These are phyloP conservation scores for Diadumene lineata DNA, from an alignment of 92 coral and sea anemone species.

Conservation along the genomic window DNA sequence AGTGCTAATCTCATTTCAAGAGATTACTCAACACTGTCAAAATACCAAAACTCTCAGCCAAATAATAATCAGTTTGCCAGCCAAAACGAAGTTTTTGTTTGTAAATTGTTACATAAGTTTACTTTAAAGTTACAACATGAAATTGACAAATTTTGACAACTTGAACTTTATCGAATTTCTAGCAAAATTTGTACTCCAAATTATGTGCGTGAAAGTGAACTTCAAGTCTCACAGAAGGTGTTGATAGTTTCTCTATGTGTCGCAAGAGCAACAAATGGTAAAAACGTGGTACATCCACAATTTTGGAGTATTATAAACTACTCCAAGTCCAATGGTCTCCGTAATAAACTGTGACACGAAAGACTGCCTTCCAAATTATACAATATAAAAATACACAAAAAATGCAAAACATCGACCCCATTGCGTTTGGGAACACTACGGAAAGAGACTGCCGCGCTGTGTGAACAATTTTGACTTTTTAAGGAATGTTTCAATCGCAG, in stretches of 20 bases:
- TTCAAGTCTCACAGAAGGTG: no score
- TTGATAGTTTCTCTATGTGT: no score
- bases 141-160: no score
- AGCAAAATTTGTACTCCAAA: no score
- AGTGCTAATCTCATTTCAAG: background rate
- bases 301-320: no score
- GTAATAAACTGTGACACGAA: background rate
- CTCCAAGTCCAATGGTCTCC: background rate
- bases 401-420: slow-evolving; percentile 7
- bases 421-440: background rate
- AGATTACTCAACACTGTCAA: background rate
- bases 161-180: no score
- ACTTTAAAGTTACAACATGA: background rate
- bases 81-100: background rate
- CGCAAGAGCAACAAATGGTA: no score
- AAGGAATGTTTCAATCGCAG: background rate
- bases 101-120: background rate
- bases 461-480: slow-evolving; percentile 8
- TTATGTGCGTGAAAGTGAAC: no score
- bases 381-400: background rate
- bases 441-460: background rate
- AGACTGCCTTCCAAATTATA: background rate
- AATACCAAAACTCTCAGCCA: background rate
- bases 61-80: background rate
- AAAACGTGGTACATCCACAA: no score